Evolutionary conservation across 2,888 invertebrate species (phyloP), one percentile per base, ranked within the genome.

Genomic region (Drosophila affinis): DNA sequence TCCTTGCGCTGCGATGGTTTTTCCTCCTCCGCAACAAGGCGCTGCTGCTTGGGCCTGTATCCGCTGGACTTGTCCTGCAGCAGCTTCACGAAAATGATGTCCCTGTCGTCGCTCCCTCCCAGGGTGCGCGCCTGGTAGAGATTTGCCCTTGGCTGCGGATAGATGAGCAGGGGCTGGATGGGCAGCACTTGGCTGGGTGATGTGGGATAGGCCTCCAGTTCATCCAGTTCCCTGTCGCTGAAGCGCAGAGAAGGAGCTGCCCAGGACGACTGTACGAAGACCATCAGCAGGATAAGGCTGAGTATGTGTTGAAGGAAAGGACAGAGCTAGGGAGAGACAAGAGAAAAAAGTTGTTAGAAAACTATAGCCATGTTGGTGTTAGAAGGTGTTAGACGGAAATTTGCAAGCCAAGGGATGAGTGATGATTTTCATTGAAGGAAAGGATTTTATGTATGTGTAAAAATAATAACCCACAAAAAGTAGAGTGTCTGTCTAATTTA

Each of bases 51-150:
- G 17, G 91, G 91, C 0, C 85, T 81, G 68, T 91, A 91, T n/a
- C 79, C 86, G 17, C 70, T 76, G 32, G 71, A 59, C 9, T 79
- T 86, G 34, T 72, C 78, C 59, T 84, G 75, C 47, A 90, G 71
- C 29, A 91, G 64, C 62, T 90, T 89, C 3, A 91, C 88, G 24
- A 88, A 91, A 51, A 91, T 90, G 12, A 91, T 83, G 21, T 86
- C 82, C 48, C 70, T 70, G 7, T 91, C 83, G 1, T 59, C 78
- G 34, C 78, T 76, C 0, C 79, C 77, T 0, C 59, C 63, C 6
- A 83, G 44, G 1, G 81, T 80, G 34, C 88, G 81, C 5, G 81
- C 87, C 62, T 88, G 75, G 32, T 78, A 77, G 4, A 72, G 52
- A n/a, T 76, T 55, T 24, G 80, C 63, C 0, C 57, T 64, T 12